Percentiles rank a stretch among this genome's conserved stretches.
These are phyloP conservation scores for Wiebesia pumilae DNA, from an alignment of 1,140 invertebrate species.

Conservation along the genomic window DNA sequence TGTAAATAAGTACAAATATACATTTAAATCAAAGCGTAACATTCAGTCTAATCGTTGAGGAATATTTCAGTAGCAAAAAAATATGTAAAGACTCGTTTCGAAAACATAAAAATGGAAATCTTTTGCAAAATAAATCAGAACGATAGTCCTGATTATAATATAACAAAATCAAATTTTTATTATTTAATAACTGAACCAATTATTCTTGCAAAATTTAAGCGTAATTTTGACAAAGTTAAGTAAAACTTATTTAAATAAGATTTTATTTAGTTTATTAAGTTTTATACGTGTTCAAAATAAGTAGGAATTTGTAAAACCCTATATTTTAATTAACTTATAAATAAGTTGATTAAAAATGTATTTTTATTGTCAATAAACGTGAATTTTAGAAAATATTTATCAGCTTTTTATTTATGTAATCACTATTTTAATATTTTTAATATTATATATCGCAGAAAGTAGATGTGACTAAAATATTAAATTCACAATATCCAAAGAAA, in stretches of 20 bases:
- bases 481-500: too few relatives aligned
- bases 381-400: background rate
- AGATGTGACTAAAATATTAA: too few relatives aligned
- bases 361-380: conserved; percentile 17
- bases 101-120: background rate
- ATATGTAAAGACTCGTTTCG: background rate
- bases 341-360: background rate
- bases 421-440: too few relatives aligned
- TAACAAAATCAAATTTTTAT: background rate
- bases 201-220: too few relatives aligned
- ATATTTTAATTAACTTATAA: conserved; percentile 1
- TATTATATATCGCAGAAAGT: too few relatives aligned
- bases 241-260: too few relatives aligned
- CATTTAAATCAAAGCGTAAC: background rate
- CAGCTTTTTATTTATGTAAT: too few relatives aligned
- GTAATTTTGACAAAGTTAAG: too few relatives aligned
- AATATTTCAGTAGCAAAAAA: background rate
- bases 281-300: background rate
- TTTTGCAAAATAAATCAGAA: background rate
- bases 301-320: conserved; percentile 6
- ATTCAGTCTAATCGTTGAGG: background rate
- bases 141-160: background rate
- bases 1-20: conserved; percentile 47
- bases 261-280: background rate
- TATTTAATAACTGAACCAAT: too few relatives aligned